Base-by-base conservation (phyloP, 2,888 invertebrate genomes). In the Microctonus aethiopoides region DNA sequence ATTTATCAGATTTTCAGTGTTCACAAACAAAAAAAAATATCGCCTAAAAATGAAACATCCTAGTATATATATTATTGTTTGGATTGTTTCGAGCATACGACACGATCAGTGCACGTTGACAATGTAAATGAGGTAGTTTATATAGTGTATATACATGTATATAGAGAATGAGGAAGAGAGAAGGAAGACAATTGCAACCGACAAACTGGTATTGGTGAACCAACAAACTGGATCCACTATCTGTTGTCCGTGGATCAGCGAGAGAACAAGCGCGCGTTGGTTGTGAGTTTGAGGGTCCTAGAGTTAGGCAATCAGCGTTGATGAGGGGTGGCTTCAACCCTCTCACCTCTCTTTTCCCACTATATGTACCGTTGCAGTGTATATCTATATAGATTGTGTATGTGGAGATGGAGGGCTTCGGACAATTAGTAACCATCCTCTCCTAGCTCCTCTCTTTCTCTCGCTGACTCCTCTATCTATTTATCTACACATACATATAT, bases 261-360 rank as follows among this genome's bases (percentile, higher is more conserved):
- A 71, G 77, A 71, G 66, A 68, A 74, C 66, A 71, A 65, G 32
- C 63, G 70, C 67, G 70, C 41, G 66, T 54, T 34, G 70, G 64
- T 67, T n/a, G 70, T 62, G 72, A 78, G 77, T 78, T 81, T 75
- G 81, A 85, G 83, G 82, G 83, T 82, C 80, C 85, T 84, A 83
- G 83, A 85, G 83, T 85, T 84, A 83, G 85, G 85, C 84, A 86
- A 86, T 86, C 86, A 86, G 81, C 83, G 83, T 77, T 86, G 86
- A 86, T 85, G 86, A 85, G 83, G 81, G 84, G 80, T 41, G 79
- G 78, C 51, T 61, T 59, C 61, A 46, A 46, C 20, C 46, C 16
- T 46, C 20, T n/a, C 46, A 4, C 16, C 16, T n/a, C 46, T 16
- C 20, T 46, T 16, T 16, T 2, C 16, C 46, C 5, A 39, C 39